Evolutionary conservation across 2,797 vertebrate species (phyloP).

Genomic region (Leuciscus waleckii): DNA sequence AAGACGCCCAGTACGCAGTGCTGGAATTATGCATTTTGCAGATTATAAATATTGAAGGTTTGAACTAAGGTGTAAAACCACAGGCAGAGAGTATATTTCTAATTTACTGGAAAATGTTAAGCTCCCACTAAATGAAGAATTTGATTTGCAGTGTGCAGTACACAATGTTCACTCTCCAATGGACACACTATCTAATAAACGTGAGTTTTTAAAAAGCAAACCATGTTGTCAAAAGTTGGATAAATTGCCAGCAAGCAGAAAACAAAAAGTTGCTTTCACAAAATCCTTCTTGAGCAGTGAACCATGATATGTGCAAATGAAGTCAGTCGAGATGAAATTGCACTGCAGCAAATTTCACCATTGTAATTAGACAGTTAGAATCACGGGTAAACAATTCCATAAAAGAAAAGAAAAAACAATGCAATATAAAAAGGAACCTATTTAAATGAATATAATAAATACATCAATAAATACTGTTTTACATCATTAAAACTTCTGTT

Average conservation of each 20-base stretch:
- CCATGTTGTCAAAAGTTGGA: constrained; percentile 1
- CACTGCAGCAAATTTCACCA: background rate
- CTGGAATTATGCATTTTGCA: background rate
- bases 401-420: background rate
- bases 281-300: background rate
- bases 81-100: background rate
- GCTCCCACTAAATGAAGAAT: background rate
- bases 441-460: too few relatives aligned
- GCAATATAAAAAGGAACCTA: background rate
- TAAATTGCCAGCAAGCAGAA: background rate
- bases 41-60: background rate
- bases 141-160: background rate
- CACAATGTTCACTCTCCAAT: background rate
- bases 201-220: background rate
- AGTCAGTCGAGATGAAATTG: background rate
- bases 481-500: background rate
- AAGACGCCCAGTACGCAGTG: background rate
- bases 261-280: constrained; percentile 8
- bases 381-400: background rate
- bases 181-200: background rate
- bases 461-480: too few relatives aligned
- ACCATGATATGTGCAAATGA: background rate
- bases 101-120: background rate
- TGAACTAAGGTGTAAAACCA: background rate
- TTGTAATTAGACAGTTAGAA: constrained; percentile 18